Evolutionary conservation across 2,888 invertebrate genomes (phyloP).

Genomic region (Ophonus ardosiacus): DNA sequence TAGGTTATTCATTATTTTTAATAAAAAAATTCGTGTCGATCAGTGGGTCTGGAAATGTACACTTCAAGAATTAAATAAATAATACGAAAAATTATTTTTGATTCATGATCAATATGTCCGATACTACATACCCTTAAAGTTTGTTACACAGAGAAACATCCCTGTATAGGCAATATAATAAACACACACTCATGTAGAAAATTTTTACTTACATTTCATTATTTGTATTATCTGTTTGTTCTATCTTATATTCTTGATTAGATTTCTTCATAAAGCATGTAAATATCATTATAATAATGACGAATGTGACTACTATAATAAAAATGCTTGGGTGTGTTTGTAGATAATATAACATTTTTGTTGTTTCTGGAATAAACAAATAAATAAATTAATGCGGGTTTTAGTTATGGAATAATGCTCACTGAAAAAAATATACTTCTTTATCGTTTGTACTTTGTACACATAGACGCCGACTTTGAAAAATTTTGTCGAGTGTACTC

Average conservation of each 20-base stretch:
- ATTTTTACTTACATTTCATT: conserved; percentile 2
- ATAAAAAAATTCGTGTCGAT: too few relatives aligned
- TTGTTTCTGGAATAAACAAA: not conserved
- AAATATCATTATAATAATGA: conserved; percentile 42
- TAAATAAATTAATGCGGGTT: not conserved
- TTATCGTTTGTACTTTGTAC: not conserved
- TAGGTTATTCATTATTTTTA: too few relatives aligned
- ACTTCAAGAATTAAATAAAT: too few relatives aligned
- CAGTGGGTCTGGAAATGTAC: too few relatives aligned
- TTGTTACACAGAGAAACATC: too few relatives aligned
- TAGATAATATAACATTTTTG: conserved; percentile 25
- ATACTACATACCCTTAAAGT: too few relatives aligned
- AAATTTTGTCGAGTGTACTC: too few relatives aligned
- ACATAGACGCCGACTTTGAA: too few relatives aligned
- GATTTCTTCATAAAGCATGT: conserved; percentile 25
- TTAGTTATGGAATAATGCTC: not conserved
- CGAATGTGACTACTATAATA: conserved; percentile 31
- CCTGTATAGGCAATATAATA: too few relatives aligned
- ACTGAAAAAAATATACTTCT: not conserved
- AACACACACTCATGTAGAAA: not conserved
- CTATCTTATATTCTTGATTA: conserved; percentile 1
- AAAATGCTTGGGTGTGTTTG: conserved; percentile 49
- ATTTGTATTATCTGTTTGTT: not conserved
- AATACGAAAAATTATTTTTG: too few relatives aligned
- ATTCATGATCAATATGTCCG: too few relatives aligned